Evolutionary conservation across 1,140 invertebrate species (phyloP).

Genomic region (Aphaenogaster floridana): DNA sequence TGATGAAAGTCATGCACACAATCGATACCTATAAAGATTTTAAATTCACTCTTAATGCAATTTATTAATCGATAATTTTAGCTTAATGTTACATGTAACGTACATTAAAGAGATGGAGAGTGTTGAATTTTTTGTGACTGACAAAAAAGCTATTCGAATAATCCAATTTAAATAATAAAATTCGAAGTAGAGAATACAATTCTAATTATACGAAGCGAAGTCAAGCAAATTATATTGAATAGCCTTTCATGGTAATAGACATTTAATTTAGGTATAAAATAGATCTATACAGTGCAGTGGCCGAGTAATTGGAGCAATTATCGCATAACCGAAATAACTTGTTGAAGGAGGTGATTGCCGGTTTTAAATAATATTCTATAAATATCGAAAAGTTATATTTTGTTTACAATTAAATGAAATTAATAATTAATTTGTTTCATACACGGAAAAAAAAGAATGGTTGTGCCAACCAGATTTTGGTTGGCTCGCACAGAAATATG

Average conservation of each 20-base stretch:
- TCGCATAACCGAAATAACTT: background rate
- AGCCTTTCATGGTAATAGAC: background rate
- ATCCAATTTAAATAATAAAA: slow-evolving; percentile 12
- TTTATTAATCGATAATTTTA: slow-evolving; percentile 3
- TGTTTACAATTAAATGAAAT: background rate
- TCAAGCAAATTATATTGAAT: background rate
- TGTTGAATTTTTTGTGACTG: background rate
- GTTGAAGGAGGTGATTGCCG: background rate
- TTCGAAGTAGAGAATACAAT: background rate
- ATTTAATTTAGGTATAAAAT: slow-evolving; percentile 15
- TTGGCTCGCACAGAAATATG: too few relatives aligned
- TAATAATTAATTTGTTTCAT: background rate
- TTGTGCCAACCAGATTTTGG: too few relatives aligned
- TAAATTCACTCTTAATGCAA: slow-evolving; percentile 14
- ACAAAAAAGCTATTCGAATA: background rate
- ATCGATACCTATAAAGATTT: slow-evolving; percentile 22
- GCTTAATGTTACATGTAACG: background rate
- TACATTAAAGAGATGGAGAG: background rate
- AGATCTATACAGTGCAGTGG: background rate
- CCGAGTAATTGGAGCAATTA: background rate
- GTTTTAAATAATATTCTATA: background rate
- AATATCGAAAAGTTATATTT: background rate
- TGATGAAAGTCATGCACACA: slow-evolving; percentile 1
- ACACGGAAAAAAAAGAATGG: too few relatives aligned
- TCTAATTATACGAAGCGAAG: background rate